phyloP scores from a whole-genome alignment of 2,797 vertebrate species.

The Myotis planiceps region DNA sequence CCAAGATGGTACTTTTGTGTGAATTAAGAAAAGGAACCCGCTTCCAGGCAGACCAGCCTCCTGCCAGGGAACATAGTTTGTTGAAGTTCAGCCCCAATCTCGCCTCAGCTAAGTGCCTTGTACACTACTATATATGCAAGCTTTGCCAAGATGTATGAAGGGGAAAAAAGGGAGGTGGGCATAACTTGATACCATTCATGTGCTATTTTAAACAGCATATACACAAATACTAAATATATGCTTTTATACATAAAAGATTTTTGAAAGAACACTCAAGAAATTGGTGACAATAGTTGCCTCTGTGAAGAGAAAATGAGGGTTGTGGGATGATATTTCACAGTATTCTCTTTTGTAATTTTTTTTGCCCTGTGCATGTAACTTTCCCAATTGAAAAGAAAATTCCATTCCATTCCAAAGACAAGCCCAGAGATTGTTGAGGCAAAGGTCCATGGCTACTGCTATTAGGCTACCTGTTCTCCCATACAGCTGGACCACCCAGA shows the following conservation, averaged over 20 bases:
- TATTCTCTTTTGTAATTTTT: neutral
- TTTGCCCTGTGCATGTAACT: neutral
- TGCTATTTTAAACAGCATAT: conserved; percentile 37
- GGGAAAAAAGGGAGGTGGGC: neutral
- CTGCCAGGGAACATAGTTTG: neutral
- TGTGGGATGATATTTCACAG: neutral
- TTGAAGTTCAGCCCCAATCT: neutral
- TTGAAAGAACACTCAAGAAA: conserved; percentile 44
- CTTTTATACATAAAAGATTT: conserved; percentile 57
- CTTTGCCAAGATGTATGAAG: neutral
- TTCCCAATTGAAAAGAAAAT: neutral
- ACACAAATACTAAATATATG: conserved; percentile 45
- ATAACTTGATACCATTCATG: neutral
- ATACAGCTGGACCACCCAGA: no score
- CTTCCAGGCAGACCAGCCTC: neutral
- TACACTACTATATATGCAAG: neutral
- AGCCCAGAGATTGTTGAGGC: neutral
- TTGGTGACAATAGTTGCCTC: conserved; percentile 40
- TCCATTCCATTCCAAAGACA: neutral
- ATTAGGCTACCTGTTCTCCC: neutral
- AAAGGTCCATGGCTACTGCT: neutral
- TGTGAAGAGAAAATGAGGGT: conserved; percentile 15
- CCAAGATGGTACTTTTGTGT: neutral
- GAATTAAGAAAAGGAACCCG: neutral
- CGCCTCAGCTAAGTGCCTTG: neutral